Conservation (phyloP, 2,888 invertebrate species). For the Epicampocera succincta region DNA sequence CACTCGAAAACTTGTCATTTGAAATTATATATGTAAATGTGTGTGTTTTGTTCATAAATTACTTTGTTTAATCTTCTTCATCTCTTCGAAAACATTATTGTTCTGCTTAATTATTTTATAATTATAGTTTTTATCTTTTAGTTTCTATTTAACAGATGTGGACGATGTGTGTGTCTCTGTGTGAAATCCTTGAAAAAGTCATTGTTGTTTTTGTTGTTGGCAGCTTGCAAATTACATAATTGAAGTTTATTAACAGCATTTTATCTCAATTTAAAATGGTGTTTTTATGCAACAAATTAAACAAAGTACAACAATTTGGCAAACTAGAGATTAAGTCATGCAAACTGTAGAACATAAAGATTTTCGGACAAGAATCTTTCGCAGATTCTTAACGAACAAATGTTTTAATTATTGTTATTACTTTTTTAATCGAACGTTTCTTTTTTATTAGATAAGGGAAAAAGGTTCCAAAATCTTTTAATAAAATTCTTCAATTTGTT, state of each 20-base stretch:
- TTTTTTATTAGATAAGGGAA: no score
- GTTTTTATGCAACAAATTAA: constrained; percentile 8
- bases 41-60: background rate
- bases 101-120: constrained; percentile 41
- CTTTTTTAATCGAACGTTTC: background rate
- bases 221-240: constrained; percentile 38
- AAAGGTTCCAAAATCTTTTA: no score
- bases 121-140: constrained; percentile 20
- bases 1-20: background rate
- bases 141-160: background rate
- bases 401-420: no score
- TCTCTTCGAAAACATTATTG: constrained; percentile 18
- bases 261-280: constrained; percentile 39
- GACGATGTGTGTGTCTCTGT: constrained; percentile 11
- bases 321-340: background rate
- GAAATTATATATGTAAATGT: background rate
- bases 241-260: constrained; percentile 54
- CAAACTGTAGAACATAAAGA: no score
- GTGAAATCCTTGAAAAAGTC: constrained; percentile 39
- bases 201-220: constrained; percentile 12
- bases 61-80: constrained; percentile 17
- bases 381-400: no score
- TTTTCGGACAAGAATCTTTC: no score
- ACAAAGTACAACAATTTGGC: constrained; percentile 16
- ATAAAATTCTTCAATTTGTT: no score